Conservation (phyloP, 2,113 vertebrate genomes). For the Triplophysa siluroides region DNA sequence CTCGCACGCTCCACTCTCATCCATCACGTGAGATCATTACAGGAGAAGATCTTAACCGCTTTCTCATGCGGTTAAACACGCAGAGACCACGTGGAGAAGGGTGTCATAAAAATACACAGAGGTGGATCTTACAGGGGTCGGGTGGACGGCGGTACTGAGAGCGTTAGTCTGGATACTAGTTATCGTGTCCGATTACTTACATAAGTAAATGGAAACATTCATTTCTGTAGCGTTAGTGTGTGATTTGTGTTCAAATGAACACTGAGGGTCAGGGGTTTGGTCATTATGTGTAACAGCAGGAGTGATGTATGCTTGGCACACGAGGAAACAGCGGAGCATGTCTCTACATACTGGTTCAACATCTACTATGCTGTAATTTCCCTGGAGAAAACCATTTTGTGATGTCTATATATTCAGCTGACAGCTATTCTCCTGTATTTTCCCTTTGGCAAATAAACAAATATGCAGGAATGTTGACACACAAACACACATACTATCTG, state of each 20-base stretch:
- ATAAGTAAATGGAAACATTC: too few relatives aligned
- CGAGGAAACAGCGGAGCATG: conserved; percentile 1
- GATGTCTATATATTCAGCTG: conserved; percentile 39
- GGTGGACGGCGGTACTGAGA: background rate
- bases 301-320: conserved; percentile 10
- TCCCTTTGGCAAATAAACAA: conserved; percentile 20
- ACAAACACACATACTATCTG: background rate
- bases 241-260: background rate
- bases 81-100: background rate
- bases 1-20: conserved; percentile 38
- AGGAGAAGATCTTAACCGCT: conserved; percentile 14
- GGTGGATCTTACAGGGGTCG: background rate
- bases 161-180: background rate
- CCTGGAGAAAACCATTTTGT: conserved; percentile 31
- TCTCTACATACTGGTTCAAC: conserved; percentile 31
- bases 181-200: too few relatives aligned
- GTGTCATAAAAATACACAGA: background rate
- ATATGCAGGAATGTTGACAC: conserved; percentile 14
- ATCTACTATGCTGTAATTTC: conserved; percentile 31
- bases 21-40: conserved; percentile 43
- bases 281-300: background rate
- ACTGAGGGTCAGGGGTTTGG: background rate
- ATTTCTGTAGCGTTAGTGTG: too few relatives aligned
- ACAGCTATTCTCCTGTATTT: conserved; percentile 33
- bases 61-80: conserved; percentile 34